Percentiles rank a stretch among this genome's conserved stretches.
Conservation (phyloP, 2,888 invertebrate species). For the Phlogophora meticulosa region DNA sequence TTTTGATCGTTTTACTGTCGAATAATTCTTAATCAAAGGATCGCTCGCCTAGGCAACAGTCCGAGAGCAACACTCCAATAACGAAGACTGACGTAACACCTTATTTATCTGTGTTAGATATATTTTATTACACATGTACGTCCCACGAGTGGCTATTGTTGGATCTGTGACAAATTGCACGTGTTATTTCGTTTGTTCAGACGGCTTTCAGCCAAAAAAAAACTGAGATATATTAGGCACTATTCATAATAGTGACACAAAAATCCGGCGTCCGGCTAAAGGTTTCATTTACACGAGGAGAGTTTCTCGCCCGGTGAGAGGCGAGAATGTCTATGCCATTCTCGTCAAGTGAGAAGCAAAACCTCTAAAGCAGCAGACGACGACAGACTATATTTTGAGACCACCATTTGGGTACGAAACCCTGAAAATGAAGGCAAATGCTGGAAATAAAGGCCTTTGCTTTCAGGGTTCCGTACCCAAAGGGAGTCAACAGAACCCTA, state of each 20-base stretch:
- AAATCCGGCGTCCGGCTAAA: conserved; percentile 36
- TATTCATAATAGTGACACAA: conserved; percentile 60
- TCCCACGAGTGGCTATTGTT: conserved; percentile 55
- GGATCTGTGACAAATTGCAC: conserved; percentile 56
- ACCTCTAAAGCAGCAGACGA: no score
- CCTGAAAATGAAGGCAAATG: no score
- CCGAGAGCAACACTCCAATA: neutral
- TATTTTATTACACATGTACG: conserved; percentile 44
- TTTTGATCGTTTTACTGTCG: neutral
- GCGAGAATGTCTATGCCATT: neutral
- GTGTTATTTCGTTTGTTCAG: conserved; percentile 51
- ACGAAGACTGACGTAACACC: conserved; percentile 29
- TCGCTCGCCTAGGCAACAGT: neutral
- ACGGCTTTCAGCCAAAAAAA: conserved; percentile 53
- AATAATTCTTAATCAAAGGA: neutral
- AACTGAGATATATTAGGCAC: conserved; percentile 61
- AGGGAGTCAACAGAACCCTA: no score
- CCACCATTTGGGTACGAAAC: no score
- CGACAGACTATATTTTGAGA: no score
- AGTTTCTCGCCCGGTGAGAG: neutral
- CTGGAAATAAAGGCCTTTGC: no score
- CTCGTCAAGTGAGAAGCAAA: no score
- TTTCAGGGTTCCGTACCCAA: no score
- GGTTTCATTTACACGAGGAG: neutral
- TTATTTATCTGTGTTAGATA: conserved; percentile 23